Base-by-base conservation (phyloP, 2,113 vertebrate species). In the Etheostoma cragini region DNA sequence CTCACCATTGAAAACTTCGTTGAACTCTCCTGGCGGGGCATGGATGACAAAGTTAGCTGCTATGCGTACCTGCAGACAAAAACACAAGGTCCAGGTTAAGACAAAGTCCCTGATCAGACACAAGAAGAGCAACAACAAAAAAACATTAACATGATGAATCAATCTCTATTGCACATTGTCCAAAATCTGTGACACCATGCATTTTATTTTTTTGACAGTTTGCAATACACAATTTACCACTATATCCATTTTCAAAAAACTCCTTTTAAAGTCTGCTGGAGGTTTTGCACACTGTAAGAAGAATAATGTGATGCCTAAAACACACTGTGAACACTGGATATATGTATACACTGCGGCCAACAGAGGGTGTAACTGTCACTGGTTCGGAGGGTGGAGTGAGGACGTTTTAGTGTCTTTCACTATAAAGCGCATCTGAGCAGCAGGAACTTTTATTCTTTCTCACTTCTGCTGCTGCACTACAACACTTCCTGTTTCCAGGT, bases 1-100 rank as follows among this genome's bases (percentile, higher is more conserved):
- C 96, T 97, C 81, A 98, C 97, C 97, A 86, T 99, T 99, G 94
- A 99, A 99, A 50, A 99, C 97, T 82, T 99, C 97, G 88, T 99
- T 99, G 93, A 99, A 99, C 94, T 98, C 97, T 93, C 97, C 97
- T 89, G 97, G 97, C 69, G 97, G 97, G 85, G 97, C 97, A 77
- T 99, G 97, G 92, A 97, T 97, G 90, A 99, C 96, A 88, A 99
- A 99, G 93, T 98, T 98, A 76, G 97, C 96, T 70, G 97, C 97
- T 95, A 99, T 97, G 91, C 97, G 97, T 87, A 98, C 96, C 97
- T 99, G 85, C 83, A 96, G 93, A 12, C 8, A 84, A 49, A 86
- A 83, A 14, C 58, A 1, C 66, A 8, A 46, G 26, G 6, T 13
- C 21, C 13, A 24, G 12, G 21, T 53, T 52, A 17, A 70, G 21